phyloP scores from a whole-genome alignment of 1,140 invertebrate genomes.

The Drosophila obscura region DNA sequence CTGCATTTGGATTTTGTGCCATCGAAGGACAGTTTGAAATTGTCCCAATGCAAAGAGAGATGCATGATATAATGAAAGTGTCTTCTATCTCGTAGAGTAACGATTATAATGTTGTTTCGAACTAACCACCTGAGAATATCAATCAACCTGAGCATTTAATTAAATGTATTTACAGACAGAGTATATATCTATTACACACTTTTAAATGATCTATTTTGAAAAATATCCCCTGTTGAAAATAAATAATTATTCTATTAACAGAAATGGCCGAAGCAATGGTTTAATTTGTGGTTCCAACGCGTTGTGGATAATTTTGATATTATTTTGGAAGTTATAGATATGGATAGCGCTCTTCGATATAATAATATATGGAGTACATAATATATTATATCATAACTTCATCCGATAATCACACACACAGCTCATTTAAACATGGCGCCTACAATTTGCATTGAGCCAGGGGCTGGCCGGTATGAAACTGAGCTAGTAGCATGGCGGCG shows the following conservation, averaged over 20 bases:
- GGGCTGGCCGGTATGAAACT: too few species aligned
- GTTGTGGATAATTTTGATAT: too few species aligned
- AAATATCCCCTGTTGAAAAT: conserved; percentile 76
- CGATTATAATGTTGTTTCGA: conserved; percentile 42
- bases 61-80: conserved; percentile 45
- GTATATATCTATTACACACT: conserved; percentile 53
- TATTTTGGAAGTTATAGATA: too few species aligned
- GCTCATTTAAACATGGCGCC: too few species aligned
- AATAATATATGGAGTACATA: too few species aligned
- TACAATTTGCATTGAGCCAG: too few species aligned
- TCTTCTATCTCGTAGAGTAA: conserved; percentile 61
- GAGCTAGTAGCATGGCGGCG: too few species aligned
- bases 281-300: too few species aligned
- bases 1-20: conserved; percentile 61
- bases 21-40: conserved; percentile 47
- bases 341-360: too few species aligned
- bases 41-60: conserved; percentile 33
- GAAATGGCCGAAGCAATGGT: not conserved
- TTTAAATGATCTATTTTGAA: conserved; percentile 62
- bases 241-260: conserved; percentile 77
- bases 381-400: too few species aligned
- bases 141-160: conserved; percentile 69
- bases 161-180: conserved; percentile 52
- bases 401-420: too few species aligned
- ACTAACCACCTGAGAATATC: conserved; percentile 71